Percentiles rank a stretch among this genome's conserved stretches.
phyloP scores from a whole-genome alignment of 2,888 invertebrate genomes.

The Phortica magna region DNA sequence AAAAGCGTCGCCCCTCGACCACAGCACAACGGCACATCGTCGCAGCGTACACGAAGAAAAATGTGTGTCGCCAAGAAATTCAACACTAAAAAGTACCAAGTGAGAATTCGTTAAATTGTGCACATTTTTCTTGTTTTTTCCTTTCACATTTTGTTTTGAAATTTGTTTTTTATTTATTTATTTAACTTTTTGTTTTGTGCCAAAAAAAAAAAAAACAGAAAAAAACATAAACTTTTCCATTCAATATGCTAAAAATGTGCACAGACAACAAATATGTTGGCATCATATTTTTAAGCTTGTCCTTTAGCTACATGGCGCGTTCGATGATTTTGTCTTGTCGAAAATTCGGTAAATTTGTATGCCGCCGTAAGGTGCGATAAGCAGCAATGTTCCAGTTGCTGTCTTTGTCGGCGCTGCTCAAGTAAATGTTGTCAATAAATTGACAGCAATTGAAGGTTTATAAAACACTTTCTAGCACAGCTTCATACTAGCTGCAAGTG shows the following conservation, averaged over 20 bases:
- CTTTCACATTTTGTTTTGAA: background rate
- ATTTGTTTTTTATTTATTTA: background rate
- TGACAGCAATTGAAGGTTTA: conserved; percentile 72
- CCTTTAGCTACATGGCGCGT: conserved; percentile 1
- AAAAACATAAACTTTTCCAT: background rate
- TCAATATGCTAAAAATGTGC: conserved; percentile 13
- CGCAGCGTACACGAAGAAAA: too few species aligned
- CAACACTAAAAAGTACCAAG: background rate
- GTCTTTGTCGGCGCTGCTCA: conserved; percentile 41
- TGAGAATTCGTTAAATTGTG: conserved; percentile 68
- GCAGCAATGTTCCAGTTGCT: background rate
- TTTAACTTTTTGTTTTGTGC: conserved; percentile 14
- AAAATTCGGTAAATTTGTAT: conserved; percentile 45
- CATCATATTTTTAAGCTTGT: conserved; percentile 46
- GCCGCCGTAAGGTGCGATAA: conserved; percentile 43
- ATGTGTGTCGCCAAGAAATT: too few species aligned
- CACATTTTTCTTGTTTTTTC: conserved; percentile 56
- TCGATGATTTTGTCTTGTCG: conserved; percentile 21
- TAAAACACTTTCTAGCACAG: conserved; percentile 61
- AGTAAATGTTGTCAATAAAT: conserved; percentile 70
- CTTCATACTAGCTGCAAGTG: background rate
- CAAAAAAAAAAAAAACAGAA: conserved; percentile 22
- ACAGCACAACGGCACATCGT: conserved; percentile 49
- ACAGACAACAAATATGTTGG: conserved; percentile 35
- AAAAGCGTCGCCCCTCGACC: conserved; percentile 42